Conservation (phyloP, 2,797 vertebrate genomes). For the Acrossocheilus wenchowensis region DNA sequence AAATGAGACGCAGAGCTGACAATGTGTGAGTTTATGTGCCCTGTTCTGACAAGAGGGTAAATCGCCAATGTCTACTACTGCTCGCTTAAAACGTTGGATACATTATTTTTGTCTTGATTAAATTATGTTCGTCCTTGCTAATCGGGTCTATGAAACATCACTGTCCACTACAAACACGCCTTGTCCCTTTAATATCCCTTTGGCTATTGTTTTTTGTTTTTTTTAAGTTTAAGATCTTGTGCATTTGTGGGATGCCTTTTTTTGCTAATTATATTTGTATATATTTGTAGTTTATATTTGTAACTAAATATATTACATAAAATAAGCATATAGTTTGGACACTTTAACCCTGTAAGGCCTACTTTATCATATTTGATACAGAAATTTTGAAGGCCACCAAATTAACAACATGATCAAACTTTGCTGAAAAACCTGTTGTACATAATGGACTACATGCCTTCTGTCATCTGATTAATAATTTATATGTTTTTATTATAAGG, state of each 20-base stretch:
- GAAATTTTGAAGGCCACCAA: neutral
- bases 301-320: neutral
- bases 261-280: neutral
- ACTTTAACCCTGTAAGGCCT: neutral
- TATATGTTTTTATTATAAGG: neutral
- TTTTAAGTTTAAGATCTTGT: constrained; percentile 1
- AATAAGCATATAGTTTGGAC: neutral
- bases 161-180: constrained; percentile 26
- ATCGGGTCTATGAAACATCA: constrained; percentile 45
- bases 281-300: no score
- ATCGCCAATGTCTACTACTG: constrained; percentile 37
- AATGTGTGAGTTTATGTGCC: constrained; percentile 49
- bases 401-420: neutral
- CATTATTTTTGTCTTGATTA: constrained; percentile 52
- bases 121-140: constrained; percentile 43
- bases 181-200: constrained; percentile 8
- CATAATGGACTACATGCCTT: neutral
- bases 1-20: constrained; percentile 54
- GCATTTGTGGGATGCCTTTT: neutral
- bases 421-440: neutral
- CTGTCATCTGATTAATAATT: neutral
- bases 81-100: constrained; percentile 33
- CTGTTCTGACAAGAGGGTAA: constrained; percentile 52
- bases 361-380: neutral
- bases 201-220: constrained; percentile 5